phyloP scores from a whole-genome alignment of 2,888 invertebrate genomes.

The Brachycybe producta region DNA sequence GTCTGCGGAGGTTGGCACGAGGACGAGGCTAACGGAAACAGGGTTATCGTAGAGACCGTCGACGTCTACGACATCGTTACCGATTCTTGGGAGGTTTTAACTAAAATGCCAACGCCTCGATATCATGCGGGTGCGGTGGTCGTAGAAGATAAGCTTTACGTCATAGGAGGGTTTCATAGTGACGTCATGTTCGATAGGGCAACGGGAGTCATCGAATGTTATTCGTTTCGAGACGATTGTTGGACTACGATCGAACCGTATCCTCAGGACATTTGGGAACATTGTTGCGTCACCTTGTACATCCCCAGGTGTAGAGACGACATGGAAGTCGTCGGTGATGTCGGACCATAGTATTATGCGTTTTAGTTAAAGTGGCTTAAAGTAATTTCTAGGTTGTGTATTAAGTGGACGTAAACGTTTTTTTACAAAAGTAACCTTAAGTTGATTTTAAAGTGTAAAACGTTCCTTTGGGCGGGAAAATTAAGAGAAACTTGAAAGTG shows the following conservation, averaged over 20 bases:
- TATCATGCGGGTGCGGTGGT: slow-evolving; percentile 54
- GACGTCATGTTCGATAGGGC: slow-evolving; percentile 53
- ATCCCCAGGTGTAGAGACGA: slow-evolving; percentile 46
- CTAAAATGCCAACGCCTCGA: slow-evolving; percentile 49
- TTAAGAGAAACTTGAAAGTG: too few relatives aligned
- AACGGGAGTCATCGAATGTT: slow-evolving; percentile 51
- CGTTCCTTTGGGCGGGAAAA: too few relatives aligned
- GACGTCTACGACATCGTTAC: slow-evolving; percentile 48
- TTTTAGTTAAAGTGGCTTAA: too few relatives aligned
- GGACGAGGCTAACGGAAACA: slow-evolving; percentile 35
- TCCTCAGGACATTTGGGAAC: slow-evolving; percentile 57
- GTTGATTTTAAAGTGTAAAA: too few relatives aligned
- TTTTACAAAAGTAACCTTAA: too few relatives aligned
- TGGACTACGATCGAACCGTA: slow-evolving; percentile 52
- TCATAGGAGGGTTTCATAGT: slow-evolving; percentile 54
- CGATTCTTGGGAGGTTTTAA: slow-evolving; percentile 47
- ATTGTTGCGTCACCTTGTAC: slow-evolving; percentile 51
- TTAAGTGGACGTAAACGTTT: too few relatives aligned
- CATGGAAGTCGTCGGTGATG: slow-evolving; percentile 35
- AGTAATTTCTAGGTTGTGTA: too few relatives aligned
- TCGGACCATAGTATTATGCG: background rate
- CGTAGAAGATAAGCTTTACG: slow-evolving; percentile 47
- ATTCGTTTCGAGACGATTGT: slow-evolving; percentile 45
- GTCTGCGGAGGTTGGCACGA: slow-evolving; percentile 52
- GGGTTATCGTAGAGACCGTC: slow-evolving; percentile 47